Base-by-base conservation (phyloP, 2,888 invertebrate species). In the Dynastes maya region DNA sequence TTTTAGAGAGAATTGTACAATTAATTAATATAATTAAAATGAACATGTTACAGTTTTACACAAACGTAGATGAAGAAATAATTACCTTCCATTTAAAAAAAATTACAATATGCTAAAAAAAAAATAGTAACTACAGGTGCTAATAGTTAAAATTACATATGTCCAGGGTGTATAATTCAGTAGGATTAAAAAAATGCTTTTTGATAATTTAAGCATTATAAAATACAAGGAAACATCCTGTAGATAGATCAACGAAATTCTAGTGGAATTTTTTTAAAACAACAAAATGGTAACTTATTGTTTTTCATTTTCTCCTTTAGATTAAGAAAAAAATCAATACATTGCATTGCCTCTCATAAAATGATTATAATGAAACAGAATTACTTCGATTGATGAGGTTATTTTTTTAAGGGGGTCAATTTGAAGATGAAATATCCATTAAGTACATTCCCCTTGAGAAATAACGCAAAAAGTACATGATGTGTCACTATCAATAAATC, bases 1-100 rank as follows among this genome's bases (percentile, higher is more conserved):
- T 58, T 58, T 58, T 58, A 55, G 27, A 58, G 2, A 22, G 55
- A 58, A 58, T 58, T 58, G 22, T 58, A 58, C 22, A 22, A 22
- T 45, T 45, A 58, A 58, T 53, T 51, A n/a, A 11, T 13, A 51
- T 16, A 6, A 53, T 53, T 58, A 22, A 45, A 45, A 45, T 11
- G 11, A 45, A 45, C 45, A 45, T 45, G 45, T 45, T 45, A 58
- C 55, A 22, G 8, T 58, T 58, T 58, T 22, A 58, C 55, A 58
- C 55, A 27, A 22, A 58, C 55, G n/a, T 22, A 58, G 45, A 45
- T 11, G 11, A 45, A 45, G 45, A 45, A 2, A 45, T 45, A 6
- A 45, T 45, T 45, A 45, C 45, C 11, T 45, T 16, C 3, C 55
- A 27, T 16, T n/a, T 4, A 58, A 58, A 22, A 58, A 58, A 9